These are phyloP conservation scores for Pomatorhinus ruficollis DNA, from an alignment of 2,113 vertebrate genomes.

Conservation along the genomic window DNA sequence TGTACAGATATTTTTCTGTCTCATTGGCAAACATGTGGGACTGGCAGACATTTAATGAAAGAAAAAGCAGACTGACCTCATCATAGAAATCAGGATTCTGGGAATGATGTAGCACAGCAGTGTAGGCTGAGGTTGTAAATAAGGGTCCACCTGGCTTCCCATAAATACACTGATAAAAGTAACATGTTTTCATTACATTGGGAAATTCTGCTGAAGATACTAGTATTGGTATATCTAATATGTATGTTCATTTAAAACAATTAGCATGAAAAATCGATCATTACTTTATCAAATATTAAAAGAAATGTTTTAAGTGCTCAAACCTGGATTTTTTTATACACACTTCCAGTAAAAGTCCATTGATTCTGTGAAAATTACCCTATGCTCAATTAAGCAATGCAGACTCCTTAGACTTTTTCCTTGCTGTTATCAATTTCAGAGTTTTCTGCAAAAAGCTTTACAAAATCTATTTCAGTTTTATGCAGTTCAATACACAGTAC, in stretches of 20 bases:
- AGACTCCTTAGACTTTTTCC: background rate
- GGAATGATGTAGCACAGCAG: conserved; percentile 92
- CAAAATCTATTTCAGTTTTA: background rate
- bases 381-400: background rate
- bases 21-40: background rate
- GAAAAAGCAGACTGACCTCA: conserved; percentile 80
- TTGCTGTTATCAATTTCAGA: background rate
- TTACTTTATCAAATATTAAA: conserved; percentile 30
- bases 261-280: conserved; percentile 6
- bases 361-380: conserved; percentile 7
- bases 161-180: conserved; percentile 88
- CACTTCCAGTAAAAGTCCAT: conserved; percentile 22
- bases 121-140: conserved; percentile 86
- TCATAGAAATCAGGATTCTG: conserved; percentile 98
- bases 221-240: background rate
- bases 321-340: background rate
- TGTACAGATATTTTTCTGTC: background rate
- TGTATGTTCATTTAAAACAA: background rate
- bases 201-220: background rate
- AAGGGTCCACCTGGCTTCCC: conserved; percentile 91
- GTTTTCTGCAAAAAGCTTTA: background rate
- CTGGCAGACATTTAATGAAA: background rate
- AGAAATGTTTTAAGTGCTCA: background rate
- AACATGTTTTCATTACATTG: conserved; percentile 10
- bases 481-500: background rate